phyloP scores from a whole-genome alignment of 2,113 vertebrate genomes.

The Eurystomus gularis region DNA sequence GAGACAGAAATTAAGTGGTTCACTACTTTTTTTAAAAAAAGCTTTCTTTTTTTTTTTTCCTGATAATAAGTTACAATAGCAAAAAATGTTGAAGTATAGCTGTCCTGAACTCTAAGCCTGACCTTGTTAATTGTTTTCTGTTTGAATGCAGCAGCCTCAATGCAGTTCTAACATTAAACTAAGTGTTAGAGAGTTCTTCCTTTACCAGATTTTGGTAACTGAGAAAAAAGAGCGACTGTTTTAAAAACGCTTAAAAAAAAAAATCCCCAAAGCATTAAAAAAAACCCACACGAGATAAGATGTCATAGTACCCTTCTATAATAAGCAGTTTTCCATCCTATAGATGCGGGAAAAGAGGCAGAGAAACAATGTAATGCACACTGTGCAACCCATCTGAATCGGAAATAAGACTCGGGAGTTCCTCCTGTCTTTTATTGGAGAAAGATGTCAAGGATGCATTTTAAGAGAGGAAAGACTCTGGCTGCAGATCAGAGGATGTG shows the following conservation, averaged over 20 bases:
- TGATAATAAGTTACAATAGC: background rate
- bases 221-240: background rate
- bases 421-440: background rate
- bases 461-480: background rate
- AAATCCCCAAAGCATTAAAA: background rate
- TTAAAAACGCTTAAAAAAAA: background rate
- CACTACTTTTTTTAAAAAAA: background rate
- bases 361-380: background rate
- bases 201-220: background rate
- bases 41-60: background rate
- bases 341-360: background rate
- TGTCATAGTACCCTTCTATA: background rate
- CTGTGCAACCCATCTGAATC: background rate
- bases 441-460: background rate
- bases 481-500: background rate
- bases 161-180: too few relatives aligned
- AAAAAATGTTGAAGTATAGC: background rate
- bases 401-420: background rate
- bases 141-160: background rate
- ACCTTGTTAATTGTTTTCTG: background rate
- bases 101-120: background rate
- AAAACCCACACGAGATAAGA: background rate
- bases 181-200: too few relatives aligned
- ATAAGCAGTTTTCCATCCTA: background rate
- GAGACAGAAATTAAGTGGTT: background rate